Evolutionary conservation across 1,140 invertebrate genomes (phyloP).

Genomic region (Protaetia brevitarsis): DNA sequence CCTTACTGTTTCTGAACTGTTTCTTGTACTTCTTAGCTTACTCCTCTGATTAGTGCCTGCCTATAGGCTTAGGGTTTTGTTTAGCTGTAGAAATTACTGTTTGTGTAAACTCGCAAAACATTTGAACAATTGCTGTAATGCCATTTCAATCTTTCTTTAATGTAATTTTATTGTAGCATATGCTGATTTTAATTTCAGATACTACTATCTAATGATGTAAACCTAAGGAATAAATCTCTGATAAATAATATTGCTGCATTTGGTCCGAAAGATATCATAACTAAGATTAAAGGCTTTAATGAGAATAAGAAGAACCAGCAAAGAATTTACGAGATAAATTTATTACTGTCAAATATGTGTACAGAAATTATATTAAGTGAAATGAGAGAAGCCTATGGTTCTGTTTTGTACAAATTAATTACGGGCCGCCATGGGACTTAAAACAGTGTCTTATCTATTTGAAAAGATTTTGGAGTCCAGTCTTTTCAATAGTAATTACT

Average conservation of each 20-base stretch:
- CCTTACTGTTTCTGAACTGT: no score
- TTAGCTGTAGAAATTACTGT: no score
- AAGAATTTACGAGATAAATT: background rate
- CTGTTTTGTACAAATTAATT: background rate
- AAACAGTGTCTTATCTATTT: slow-evolving; percentile 17
- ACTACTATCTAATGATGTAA: slow-evolving; percentile 20
- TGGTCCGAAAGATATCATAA: slow-evolving; percentile 1
- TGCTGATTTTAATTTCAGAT: slow-evolving; percentile 1
- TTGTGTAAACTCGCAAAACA: no score
- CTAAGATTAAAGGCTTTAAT: background rate
- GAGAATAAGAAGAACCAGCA: background rate
- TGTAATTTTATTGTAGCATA: background rate
- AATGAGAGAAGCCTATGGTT: slow-evolving; percentile 20
- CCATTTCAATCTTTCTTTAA: no score
- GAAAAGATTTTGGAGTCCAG: slow-evolving; percentile 20
- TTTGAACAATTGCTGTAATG: no score
- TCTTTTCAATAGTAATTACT: slow-evolving; percentile 6
- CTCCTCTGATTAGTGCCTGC: no score
- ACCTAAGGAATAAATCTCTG: slow-evolving; percentile 21
- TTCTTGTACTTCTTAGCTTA: no score
- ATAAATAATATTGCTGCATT: slow-evolving; percentile 14
- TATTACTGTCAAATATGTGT: background rate
- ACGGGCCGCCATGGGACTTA: background rate
- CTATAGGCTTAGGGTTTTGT: no score
- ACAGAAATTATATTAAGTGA: background rate